Conservation (phyloP, 64 coral and sea anemone species). For the Anthopleura sola region DNA sequence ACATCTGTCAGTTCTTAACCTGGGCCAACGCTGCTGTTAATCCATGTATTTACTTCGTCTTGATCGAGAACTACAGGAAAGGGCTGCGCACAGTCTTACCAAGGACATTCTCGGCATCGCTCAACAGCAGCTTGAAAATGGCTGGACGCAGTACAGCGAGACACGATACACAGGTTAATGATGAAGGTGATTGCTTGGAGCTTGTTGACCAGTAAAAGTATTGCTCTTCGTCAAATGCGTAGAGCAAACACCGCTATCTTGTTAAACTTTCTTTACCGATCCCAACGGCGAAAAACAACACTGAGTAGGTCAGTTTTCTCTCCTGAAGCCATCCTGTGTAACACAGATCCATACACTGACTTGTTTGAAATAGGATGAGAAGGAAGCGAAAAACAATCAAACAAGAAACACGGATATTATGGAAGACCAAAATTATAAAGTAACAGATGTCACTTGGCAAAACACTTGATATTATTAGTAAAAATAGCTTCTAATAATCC, state of each 20-base stretch:
- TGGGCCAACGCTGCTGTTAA: slow-evolving; percentile 26
- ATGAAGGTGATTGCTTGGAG: slow-evolving; percentile 14
- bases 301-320: too few species aligned
- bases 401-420: too few species aligned
- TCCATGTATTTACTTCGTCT: slow-evolving; percentile 22
- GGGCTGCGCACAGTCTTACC: slow-evolving; percentile 24
- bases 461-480: too few species aligned
- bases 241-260: background rate
- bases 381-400: too few species aligned
- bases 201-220: background rate
- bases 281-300: too few species aligned
- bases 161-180: slow-evolving; percentile 19
- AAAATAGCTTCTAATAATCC: too few species aligned
- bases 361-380: too few species aligned
- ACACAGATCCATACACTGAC: too few species aligned
- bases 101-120: slow-evolving; percentile 3
- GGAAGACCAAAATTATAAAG: too few species aligned
- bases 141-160: background rate
- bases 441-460: too few species aligned
- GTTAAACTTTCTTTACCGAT: background rate
- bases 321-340: too few species aligned
- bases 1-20: slow-evolving; percentile 11
- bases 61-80: slow-evolving; percentile 29
- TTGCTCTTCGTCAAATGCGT: background rate
- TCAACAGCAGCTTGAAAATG: slow-evolving; percentile 18